A percentile compares a stretch with the other conserved stretches of the same genome.
Conservation (phyloP, 2,797 vertebrate species). For the Poeciliopsis gracilis region DNA sequence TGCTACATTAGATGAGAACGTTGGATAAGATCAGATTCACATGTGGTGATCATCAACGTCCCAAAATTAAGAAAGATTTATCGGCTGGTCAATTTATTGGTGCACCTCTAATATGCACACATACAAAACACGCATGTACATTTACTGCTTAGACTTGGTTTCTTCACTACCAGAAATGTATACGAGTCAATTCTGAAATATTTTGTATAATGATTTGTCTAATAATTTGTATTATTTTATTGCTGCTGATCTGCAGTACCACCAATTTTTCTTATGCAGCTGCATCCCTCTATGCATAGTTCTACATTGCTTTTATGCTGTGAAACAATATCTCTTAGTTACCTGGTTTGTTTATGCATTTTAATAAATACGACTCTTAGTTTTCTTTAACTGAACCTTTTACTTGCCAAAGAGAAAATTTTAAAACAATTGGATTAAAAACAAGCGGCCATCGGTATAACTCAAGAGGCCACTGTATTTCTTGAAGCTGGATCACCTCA, state of each 20-base stretch:
- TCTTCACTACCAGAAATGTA: background rate
- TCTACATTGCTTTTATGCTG: background rate
- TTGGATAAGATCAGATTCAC: too few species aligned
- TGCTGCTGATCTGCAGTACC: background rate
- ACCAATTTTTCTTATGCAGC: background rate
- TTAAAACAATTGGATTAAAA: constrained; percentile 4
- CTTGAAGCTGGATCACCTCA: constrained; percentile 20
- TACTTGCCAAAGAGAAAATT: background rate
- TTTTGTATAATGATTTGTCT: background rate
- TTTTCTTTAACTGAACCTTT: background rate
- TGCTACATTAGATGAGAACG: too few species aligned
- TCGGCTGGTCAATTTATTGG: too few species aligned
- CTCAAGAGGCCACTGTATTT: constrained; percentile 43
- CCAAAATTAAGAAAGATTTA: too few species aligned
- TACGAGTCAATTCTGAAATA: background rate
- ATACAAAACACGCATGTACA: background rate
- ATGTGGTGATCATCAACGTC: too few species aligned
- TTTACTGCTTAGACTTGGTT: background rate
- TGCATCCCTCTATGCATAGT: background rate
- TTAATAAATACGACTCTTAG: background rate
- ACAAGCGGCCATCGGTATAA: constrained; percentile 32
- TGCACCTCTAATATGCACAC: background rate
- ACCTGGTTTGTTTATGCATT: background rate
- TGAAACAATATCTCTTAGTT: background rate
- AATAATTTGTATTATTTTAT: background rate